Evolutionary conservation across 2,797 vertebrate species (phyloP), one percentile per base, ranked within the genome.

Genomic region (Sebastes reedi): DNA sequence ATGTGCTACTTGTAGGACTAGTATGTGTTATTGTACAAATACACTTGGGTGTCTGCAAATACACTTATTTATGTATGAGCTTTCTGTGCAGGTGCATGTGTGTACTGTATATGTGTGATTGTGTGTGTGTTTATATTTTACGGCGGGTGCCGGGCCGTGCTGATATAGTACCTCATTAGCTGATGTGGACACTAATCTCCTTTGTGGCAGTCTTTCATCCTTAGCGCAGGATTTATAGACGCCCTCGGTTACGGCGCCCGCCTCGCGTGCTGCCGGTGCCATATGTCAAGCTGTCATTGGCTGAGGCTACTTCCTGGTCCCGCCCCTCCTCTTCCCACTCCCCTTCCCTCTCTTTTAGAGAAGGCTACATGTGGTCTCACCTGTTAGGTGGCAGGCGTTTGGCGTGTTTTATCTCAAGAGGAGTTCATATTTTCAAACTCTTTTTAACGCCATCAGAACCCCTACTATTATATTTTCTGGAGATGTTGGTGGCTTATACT

Each of bases 181-280:
- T 87, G 88, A 87, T 91, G 94, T 95, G 93, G 92, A 96, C 95
- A 95, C 91, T 96, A 96, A 95, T 96, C 88, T 94, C 91, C 89
- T 95, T 95, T 96, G 95, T 97, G 92, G 95, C 94, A 93, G 94
- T 94, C 93, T 92, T 95, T 96, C 97, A 97, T 97, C 95, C 95
- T 96, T 93, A 96, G 91, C 16, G 82, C 92, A 89, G 95, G 96
- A 97, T 97, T 97, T 97, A 97, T 94, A 94, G 95, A 93, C 82
- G 75, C 88, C 78, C 88, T 93, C 82, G 94, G 95, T 96, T 96
- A 97, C 96, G 94, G 94, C 94, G 79, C 89, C 72, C 83, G 87
- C 81, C 77, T 83, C 77, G 77, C 87, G 32, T 46, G 72, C 84
- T 81, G 75, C 80, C 67, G 66, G 69, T 74, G 76, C 96, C 92